Percentiles rank a stretch among this genome's conserved stretches.
Conservation (phyloP, 2,797 vertebrate genomes). For the Labeo calbasu region DNA sequence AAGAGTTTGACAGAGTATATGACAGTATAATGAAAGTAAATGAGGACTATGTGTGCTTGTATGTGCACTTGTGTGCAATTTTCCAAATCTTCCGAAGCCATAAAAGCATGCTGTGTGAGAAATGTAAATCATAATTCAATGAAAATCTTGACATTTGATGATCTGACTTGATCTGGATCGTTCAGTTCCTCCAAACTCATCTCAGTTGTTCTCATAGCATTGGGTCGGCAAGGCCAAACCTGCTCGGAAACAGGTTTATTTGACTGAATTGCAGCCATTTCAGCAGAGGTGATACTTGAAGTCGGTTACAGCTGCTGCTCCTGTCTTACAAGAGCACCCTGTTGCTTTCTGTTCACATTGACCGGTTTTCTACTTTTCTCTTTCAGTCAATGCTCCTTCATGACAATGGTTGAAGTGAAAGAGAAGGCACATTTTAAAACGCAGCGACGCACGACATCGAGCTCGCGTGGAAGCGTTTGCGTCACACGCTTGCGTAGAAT, state of each 20-base stretch:
- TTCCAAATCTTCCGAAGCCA: not conserved
- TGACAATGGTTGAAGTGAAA: not conserved
- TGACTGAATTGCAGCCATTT: not conserved
- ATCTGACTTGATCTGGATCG: not conserved
- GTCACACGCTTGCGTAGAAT: not conserved
- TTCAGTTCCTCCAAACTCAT: not conserved
- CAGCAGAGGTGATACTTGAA: not conserved
- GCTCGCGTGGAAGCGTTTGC: not conserved
- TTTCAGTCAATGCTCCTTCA: not conserved
- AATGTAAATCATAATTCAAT: not conserved
- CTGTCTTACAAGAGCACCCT: not conserved
- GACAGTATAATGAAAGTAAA: not conserved
- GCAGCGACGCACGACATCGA: not conserved
- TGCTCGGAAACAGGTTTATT: not conserved
- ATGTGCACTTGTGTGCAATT: not conserved
- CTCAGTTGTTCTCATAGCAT: not conserved
- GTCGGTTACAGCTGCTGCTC: not conserved
- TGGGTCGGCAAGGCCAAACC: not conserved
- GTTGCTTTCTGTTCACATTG: not conserved
- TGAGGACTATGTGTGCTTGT: not conserved
- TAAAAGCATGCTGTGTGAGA: not conserved
- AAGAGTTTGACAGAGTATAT: too few relatives aligned
- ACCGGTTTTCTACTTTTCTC: not conserved
- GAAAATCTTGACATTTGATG: not conserved
- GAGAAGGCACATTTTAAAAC: not conserved